Base-by-base conservation (phyloP, 2,113 vertebrate species). In the Prochilodus magdalenae region DNA sequence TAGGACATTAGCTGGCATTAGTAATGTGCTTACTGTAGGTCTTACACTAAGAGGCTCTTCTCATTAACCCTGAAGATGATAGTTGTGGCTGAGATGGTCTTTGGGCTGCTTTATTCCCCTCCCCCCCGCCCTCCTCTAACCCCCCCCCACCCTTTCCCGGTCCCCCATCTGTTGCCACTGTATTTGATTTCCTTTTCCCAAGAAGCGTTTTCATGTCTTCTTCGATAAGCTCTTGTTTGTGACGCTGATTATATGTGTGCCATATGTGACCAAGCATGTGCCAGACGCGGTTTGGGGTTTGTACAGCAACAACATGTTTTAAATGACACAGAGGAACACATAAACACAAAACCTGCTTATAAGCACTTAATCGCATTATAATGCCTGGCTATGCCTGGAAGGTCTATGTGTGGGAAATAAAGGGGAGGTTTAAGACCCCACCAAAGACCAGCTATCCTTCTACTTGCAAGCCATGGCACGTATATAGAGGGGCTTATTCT, bases 61-160 rank as follows among this genome's bases (percentile, higher is more conserved):
- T 79, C 40, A 79, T 75, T 75, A 74, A 83, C 74, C 36, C 77
- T 69, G 77, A 57, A n/a, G 24, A 84, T 40, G 63, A 62, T 79
- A 69, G 70, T 24, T 16, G 26, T 70, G 60, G 62, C 59, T 51
- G 44, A 29, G 29, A 53, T 72, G 70, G 10, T 57, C 29, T 79
- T 67, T 74, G 53, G 49, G 73, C 0, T 49, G 72, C 57, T 53
- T 59, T 60, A 74, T 30, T 47, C 13, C 30, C 65, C 69, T 29
- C 36, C 59, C 5, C 3, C 36, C 66, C 30, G n/a, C n/a, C n/a
- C n/a, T n/a, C n/a, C n/a, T n/a, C n/a, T n/a, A n/a, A n/a, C n/a
- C 36, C 59, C 5, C 3, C 36, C 66, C 30, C 65, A 5, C 2
- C 26, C 47, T 20, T 7, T 44, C 66, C 30, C 65, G 67, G 47